Percentiles rank a stretch among this genome's conserved stretches.
Evolutionary conservation across 2,797 vertebrate genomes (phyloP).

Genomic region (Lepilemur septentrionalis): DNA sequence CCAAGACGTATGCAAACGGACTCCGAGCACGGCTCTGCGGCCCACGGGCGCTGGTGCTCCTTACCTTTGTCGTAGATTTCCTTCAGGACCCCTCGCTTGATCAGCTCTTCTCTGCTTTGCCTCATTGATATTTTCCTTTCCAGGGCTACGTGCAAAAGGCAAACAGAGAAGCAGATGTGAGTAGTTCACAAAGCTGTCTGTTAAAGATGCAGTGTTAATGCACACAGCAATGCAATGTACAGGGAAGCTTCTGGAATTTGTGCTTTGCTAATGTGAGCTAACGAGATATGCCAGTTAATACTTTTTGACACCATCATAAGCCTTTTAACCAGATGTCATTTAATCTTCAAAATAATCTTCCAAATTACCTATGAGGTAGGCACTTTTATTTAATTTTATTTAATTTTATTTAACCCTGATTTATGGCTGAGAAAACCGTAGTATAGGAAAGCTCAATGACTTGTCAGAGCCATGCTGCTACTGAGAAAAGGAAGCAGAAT

Average conservation of each 20-base stretch:
- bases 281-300: neutral
- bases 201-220: neutral
- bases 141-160: constrained; percentile 88
- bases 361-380: neutral
- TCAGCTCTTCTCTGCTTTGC: constrained; percentile 98
- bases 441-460: neutral
- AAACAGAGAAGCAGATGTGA: constrained; percentile 67
- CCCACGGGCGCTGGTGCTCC: constrained; percentile 1
- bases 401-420: neutral
- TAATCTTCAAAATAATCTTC: neutral
- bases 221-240: accelerated
- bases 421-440: neutral
- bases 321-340: neutral
- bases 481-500: neutral
- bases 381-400: neutral
- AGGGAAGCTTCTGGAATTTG: neutral
- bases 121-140: constrained; percentile 98
- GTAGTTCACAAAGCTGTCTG: constrained; percentile 51
- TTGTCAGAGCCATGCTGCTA: neutral
- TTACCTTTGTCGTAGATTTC: constrained; percentile 99
- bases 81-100: constrained; percentile 97
- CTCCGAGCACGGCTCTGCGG: neutral
- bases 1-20: accelerated
- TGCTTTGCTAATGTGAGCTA: neutral
- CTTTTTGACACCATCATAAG: neutral